phyloP scores from a whole-genome alignment of 2,113 vertebrate species.

The Rostratula benghalensis region DNA sequence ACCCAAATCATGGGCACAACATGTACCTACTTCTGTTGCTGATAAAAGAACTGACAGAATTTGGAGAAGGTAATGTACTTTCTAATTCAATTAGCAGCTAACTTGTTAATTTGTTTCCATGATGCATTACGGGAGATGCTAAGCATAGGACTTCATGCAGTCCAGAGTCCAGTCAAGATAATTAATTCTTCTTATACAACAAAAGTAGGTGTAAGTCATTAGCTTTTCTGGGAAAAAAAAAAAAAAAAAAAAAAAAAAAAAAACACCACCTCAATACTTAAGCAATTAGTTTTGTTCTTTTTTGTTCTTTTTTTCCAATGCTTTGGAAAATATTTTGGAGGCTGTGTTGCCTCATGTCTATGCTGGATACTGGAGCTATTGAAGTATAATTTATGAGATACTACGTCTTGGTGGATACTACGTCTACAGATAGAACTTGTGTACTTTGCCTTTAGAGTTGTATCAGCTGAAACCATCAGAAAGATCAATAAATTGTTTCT shows the following conservation, averaged over 20 bases:
- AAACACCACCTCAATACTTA: not conserved
- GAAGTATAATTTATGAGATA: not conserved
- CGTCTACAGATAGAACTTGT: too few species aligned
- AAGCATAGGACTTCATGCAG: not conserved
- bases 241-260: not conserved
- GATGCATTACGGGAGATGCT: not conserved
- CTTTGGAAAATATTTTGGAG: not conserved
- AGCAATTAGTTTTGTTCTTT: not conserved
- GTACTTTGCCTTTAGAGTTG: not conserved
- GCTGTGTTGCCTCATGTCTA: not conserved
- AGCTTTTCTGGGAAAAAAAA: not conserved
- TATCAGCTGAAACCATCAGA: not conserved
- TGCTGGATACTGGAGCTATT: not conserved
- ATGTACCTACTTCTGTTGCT: not conserved
- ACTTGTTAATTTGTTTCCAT: not conserved
- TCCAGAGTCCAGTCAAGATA: not conserved
- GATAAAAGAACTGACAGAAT: not conserved
- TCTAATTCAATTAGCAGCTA: not conserved
- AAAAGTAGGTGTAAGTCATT: not conserved
- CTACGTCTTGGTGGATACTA: fast-evolving
- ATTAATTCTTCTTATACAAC: not conserved
- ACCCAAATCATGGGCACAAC: fast-evolving
- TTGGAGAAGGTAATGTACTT: not conserved
- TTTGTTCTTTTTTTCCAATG: not conserved
- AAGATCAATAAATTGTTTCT: not conserved